Evolutionary conservation across 2,113 vertebrate species (phyloP).

Genomic region (Silurus glanis): DNA sequence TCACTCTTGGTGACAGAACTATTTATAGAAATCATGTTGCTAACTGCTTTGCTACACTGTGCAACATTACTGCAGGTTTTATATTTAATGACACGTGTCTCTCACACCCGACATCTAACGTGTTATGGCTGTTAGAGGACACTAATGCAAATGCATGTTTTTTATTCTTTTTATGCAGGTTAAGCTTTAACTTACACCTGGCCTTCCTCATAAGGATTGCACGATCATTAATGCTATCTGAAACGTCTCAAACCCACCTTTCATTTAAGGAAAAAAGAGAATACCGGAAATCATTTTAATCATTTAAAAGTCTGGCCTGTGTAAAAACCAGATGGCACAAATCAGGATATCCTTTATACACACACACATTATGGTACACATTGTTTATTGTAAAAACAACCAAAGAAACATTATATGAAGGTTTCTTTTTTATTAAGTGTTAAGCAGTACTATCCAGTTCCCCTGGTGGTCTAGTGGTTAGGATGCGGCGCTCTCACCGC

Average conservation of each 20-base stretch:
- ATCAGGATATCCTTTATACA: background rate
- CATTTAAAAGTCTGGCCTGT: too few relatives aligned
- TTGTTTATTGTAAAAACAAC: background rate
- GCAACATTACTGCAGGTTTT: conserved; percentile 38
- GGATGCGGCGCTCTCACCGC: too few relatives aligned
- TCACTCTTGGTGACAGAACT: conserved; percentile 1
- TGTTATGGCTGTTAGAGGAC: background rate
- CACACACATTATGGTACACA: background rate
- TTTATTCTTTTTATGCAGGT: background rate
- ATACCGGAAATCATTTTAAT: too few relatives aligned
- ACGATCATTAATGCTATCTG: too few relatives aligned
- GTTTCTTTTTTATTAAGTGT: background rate
- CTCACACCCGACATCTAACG: background rate
- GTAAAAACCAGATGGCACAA: background rate
- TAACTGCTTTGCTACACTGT: background rate
- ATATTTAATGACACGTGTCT: conserved; percentile 7
- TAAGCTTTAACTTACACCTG: background rate
- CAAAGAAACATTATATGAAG: background rate
- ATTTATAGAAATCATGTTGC: conserved; percentile 6
- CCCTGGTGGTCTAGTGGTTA: too few relatives aligned
- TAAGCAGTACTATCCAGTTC: background rate
- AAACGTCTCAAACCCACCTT: too few relatives aligned
- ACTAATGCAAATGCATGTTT: background rate
- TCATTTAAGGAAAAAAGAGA: too few relatives aligned
- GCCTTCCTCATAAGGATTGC: background rate